Base-by-base conservation (phyloP, 2,888 invertebrate genomes). In the Cepaea hortensis region DNA sequence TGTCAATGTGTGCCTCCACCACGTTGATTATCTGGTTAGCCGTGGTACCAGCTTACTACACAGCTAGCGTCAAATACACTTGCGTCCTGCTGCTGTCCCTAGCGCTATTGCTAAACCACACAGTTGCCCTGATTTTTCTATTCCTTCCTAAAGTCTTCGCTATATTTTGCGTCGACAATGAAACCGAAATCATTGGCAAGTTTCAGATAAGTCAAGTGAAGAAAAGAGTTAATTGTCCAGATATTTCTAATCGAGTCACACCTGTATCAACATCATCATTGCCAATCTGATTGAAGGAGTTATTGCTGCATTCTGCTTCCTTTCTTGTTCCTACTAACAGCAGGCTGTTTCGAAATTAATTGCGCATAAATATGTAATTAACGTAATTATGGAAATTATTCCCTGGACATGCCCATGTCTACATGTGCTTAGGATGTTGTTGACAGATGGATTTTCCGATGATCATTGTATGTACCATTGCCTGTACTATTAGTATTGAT, bases 1-100 rank as follows among this genome's bases (percentile, higher is more conserved):
- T 92, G 81, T 88, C 90, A 20, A 89, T 92, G 88, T 92, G 91
- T 79, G 92, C 92, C 18, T 92, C 90, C 90, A 92, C 92, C 11
- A 91, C 92, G 0, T 86, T 92, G 35, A 88, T 92, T 68, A 90
- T 93, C 72, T 92, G 92, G 91, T 72, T 91, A 18, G 91, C 90
- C 62, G 92, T 92, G 88, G 86, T 93, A 18, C 91, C 92, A 35
- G 89, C 91, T 62, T 92, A 91, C 85, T 89, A 91, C 80, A 90
- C 91, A 48, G 88, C 91, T 7, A 87, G 85, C 11, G 81, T 88
- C 13, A 88, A 90, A 46, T 89, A 85, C 68, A 65, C 87, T 2
- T 84, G 84, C 65, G 83, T 85, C 15, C 73, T 90, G n/a, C 83
- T 88, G 68, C 83, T 90, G 48, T 87, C 90, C 3, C 46, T 90